phyloP scores from a whole-genome alignment of 2,797 vertebrate species.

The Galagoides demidoff region DNA sequence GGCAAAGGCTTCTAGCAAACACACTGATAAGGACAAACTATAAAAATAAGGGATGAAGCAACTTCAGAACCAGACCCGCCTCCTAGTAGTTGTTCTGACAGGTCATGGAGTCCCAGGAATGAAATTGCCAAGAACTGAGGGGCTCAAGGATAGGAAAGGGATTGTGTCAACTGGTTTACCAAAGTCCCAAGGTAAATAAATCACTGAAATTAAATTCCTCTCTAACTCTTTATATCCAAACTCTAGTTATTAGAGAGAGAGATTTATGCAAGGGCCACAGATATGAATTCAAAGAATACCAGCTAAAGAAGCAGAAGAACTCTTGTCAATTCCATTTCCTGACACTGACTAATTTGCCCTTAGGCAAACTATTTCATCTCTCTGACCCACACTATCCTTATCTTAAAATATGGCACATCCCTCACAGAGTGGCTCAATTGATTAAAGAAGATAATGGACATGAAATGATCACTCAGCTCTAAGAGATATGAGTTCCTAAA shows the following conservation, averaged over 20 bases:
- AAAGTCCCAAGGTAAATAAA: background rate
- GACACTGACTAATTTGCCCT: background rate
- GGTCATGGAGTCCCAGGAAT: background rate
- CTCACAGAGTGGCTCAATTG: background rate
- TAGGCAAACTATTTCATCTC: background rate
- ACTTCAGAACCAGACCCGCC: background rate
- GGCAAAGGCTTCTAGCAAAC: background rate
- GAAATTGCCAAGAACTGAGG: slow-evolving; percentile 25
- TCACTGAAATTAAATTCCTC: background rate
- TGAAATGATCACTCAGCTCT: background rate
- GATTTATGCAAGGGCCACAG: background rate
- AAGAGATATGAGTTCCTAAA: background rate
- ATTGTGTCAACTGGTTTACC: background rate
- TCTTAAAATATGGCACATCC: slow-evolving; percentile 31
- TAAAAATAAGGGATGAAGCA: background rate
- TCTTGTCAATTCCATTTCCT: slow-evolving; percentile 3
- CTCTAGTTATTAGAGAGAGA: background rate
- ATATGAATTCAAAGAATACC: background rate
- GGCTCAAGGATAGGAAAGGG: background rate
- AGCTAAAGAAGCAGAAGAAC: background rate
- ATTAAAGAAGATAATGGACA: slow-evolving; percentile 13
- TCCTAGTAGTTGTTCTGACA: background rate
- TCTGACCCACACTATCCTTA: background rate
- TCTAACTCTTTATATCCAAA: slow-evolving; percentile 36
- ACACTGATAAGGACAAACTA: background rate